These are phyloP conservation scores for Agrypnia vestita DNA, from an alignment of 1,140 invertebrate species.

Conservation along the genomic window DNA sequence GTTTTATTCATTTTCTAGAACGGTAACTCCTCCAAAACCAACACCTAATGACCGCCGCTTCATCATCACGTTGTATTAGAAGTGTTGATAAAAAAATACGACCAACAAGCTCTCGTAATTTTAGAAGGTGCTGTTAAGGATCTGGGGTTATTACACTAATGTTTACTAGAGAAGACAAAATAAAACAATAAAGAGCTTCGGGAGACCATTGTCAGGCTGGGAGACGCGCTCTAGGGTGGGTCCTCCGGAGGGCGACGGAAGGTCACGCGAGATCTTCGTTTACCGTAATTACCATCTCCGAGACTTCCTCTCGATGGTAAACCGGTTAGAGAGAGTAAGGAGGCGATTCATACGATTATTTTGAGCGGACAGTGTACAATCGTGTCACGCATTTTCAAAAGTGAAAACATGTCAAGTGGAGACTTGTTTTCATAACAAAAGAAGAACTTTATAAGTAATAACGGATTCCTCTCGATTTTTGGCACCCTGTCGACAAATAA, in stretches of 20 bases:
- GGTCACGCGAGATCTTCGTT: constrained; percentile 10
- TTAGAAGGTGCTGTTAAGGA: constrained; percentile 13
- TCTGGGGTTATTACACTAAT: constrained; percentile 1
- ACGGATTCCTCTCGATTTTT: no score
- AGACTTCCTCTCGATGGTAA: neutral
- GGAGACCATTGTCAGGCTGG: neutral
- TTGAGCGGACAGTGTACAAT: neutral
- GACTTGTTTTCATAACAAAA: no score
- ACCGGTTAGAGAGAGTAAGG: neutral
- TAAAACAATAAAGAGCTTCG: neutral
- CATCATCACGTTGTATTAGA: constrained; percentile 24
- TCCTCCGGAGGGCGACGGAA: neutral
- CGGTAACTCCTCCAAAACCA: neutral
- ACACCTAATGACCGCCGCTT: constrained; percentile 1
- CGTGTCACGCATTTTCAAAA: neutral
- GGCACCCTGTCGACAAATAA: no score
- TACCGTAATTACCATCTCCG: constrained; percentile 3
- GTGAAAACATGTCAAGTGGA: no score
- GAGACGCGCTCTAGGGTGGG: neutral
- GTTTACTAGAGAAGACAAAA: neutral
- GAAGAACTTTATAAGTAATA: no score
- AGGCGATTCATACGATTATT: neutral
- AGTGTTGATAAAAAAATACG: constrained; percentile 9
- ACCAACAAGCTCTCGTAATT: neutral
- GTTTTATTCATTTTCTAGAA: neutral